Conservation (phyloP, 2,888 invertebrate species). For the Endomychus coccineus region DNA sequence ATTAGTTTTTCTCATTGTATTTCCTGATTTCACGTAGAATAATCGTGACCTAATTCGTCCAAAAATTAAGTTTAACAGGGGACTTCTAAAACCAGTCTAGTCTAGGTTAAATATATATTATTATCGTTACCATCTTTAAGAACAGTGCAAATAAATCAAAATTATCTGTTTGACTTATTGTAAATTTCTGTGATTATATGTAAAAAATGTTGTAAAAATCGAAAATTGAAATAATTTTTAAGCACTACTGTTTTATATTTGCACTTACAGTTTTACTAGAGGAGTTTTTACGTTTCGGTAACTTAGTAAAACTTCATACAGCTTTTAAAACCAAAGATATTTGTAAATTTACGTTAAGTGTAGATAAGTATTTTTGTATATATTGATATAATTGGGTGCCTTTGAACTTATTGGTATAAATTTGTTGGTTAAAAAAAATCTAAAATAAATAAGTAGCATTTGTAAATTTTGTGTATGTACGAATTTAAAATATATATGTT, state of each 20-base stretch:
- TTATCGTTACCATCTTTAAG: constrained; percentile 25
- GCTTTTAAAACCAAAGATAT: constrained; percentile 43
- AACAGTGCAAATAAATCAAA: constrained; percentile 27
- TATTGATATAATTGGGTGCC: constrained; percentile 23
- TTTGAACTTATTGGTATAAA: constrained; percentile 15
- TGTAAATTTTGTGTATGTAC: constrained; percentile 13
- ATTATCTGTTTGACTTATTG: constrained; percentile 8
- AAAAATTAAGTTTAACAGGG: too few relatives aligned
- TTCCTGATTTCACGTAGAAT: too few relatives aligned
- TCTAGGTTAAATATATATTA: constrained; percentile 25
- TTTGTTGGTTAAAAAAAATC: constrained; percentile 2
- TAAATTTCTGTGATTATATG: constrained; percentile 14
- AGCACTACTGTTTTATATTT: constrained; percentile 27
- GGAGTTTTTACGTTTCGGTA: constrained; percentile 23
- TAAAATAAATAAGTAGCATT: constrained; percentile 3
- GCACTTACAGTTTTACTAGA: constrained; percentile 41
- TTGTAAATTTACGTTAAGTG: constrained; percentile 17
- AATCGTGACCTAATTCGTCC: too few relatives aligned
- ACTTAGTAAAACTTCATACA: constrained; percentile 43
- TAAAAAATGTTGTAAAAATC: constrained; percentile 5
- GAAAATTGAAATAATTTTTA: constrained; percentile 6
- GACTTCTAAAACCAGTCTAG: constrained; percentile 34
- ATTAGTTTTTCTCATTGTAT: too few relatives aligned
- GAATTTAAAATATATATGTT: constrained; percentile 14
- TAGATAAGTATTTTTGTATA: constrained; percentile 15